Base-by-base conservation (phyloP, 2,888 invertebrate species). In the Drosophila vallismaia region DNA sequence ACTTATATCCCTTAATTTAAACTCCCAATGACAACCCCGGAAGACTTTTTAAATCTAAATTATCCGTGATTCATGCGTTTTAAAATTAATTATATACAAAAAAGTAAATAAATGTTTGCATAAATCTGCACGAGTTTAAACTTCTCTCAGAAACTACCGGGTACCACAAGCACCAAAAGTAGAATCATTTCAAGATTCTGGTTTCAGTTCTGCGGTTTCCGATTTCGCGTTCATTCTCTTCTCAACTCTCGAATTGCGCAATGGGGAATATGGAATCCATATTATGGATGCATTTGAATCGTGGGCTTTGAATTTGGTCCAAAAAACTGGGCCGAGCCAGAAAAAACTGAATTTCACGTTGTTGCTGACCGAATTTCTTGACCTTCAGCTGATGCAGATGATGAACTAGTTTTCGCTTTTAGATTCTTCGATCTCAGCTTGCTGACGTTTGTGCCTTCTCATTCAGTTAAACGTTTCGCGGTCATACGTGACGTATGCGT, bases 331-430 rank as follows among this genome's bases (percentile, higher is more conserved):
- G 53, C 53, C 44, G 53, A 46, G 10, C 46, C 46, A 48, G 48
- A 48, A 63, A 63, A 31, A 26, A 26, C 26, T 14, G 8, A 55
- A 63, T 45, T 19, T 63, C 14, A 31, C 29, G 14, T 51, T 64
- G 64, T 64, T 63, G 53, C 64, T 46, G 53, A 45, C 64, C 53
- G 31, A 63, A 62, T 63, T 53, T 46, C 64, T 53, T 33, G 64
- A 64, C 64, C 64, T 64, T 64, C 36, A 12, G 10, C 12, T 29
- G 29, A 38, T 62, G 63, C 63, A 38, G 63, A 52, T 52, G 63
- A 63, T 64, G 53, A 64, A 64, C 64, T 64, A 64, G 64, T 63
- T 64, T 64, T 8, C n/a, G 14, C 46, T 48, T 58, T 58, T 42
- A 58, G 48, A 62, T 42, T 58, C 40, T 42, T 62, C 42, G 33